Evolutionary conservation across 2,113 vertebrate species (phyloP).

Genomic region (Aviceda subcristata): DNA sequence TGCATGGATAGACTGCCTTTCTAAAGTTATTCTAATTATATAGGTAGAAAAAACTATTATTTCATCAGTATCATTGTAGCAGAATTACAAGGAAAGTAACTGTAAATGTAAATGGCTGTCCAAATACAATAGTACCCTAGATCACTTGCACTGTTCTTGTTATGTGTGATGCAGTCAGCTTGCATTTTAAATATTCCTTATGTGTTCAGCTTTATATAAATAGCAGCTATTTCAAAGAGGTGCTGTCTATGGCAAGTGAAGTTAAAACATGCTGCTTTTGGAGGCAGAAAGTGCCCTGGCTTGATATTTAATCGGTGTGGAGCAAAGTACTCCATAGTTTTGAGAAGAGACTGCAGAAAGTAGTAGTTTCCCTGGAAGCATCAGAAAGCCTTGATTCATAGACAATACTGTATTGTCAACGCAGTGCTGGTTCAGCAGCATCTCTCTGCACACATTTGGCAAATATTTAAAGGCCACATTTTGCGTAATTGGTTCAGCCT

Average conservation of each 20-base stretch:
- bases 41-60: not conserved
- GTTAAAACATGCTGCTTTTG: conserved; percentile 11
- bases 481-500: conserved; percentile 61
- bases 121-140: not conserved
- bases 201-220: conserved; percentile 56
- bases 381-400: conserved; percentile 52
- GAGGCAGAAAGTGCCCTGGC: conserved; percentile 50
- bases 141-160: not conserved
- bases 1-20: not conserved
- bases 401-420: conserved; percentile 62
- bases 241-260: conserved; percentile 3
- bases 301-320: conserved; percentile 61
- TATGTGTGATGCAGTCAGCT: not conserved
- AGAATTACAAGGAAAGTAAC: not conserved
- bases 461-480: conserved; percentile 67
- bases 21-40: not conserved
- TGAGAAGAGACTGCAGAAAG: conserved; percentile 36
- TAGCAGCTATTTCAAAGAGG: conserved; percentile 43
- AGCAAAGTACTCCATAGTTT: conserved; percentile 36
- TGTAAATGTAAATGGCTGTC: not conserved
- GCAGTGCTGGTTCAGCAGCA: conserved; percentile 68
- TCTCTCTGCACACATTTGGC: conserved; percentile 61
- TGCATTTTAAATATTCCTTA: conserved; percentile 28
- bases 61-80: not conserved
- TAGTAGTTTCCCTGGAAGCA: conserved; percentile 39